These are phyloP conservation scores for Tyto alba DNA, from an alignment of 2,113 vertebrate genomes.

Conservation along the genomic window DNA sequence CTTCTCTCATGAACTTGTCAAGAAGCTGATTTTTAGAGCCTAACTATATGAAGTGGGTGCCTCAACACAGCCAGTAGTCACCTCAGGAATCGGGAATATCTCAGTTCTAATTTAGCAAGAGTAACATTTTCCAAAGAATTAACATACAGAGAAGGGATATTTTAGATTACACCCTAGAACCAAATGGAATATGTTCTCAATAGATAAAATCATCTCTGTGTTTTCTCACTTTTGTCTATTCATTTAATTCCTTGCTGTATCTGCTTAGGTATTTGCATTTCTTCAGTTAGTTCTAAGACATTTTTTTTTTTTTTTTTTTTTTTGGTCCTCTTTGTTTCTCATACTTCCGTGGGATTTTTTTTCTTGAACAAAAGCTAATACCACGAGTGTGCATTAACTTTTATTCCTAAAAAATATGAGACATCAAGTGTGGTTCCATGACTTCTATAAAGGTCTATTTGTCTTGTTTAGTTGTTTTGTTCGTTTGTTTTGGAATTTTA, in stretches of 20 bases:
- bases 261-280: not conserved
- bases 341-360: not conserved
- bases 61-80: not conserved
- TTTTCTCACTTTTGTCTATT: not conserved
- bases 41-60: not conserved
- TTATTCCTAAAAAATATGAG: not conserved
- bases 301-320: too few relatives aligned
- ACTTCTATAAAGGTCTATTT: not conserved
- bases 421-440: not conserved
- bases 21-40: not conserved
- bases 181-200: not conserved
- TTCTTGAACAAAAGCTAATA: not conserved
- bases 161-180: not conserved
- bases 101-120: not conserved
- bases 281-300: not conserved
- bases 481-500: not conserved
- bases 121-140: not conserved
- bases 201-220: not conserved
- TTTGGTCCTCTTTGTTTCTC: not conserved
- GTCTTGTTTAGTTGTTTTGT: not conserved
- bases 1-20: not conserved
- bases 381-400: not conserved
- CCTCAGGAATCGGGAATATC: not conserved
- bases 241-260: not conserved
- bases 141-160: not conserved